Evolutionary conservation across 2,888 invertebrate genomes (phyloP).

Genomic region (Pachliopta kotzebuea): DNA sequence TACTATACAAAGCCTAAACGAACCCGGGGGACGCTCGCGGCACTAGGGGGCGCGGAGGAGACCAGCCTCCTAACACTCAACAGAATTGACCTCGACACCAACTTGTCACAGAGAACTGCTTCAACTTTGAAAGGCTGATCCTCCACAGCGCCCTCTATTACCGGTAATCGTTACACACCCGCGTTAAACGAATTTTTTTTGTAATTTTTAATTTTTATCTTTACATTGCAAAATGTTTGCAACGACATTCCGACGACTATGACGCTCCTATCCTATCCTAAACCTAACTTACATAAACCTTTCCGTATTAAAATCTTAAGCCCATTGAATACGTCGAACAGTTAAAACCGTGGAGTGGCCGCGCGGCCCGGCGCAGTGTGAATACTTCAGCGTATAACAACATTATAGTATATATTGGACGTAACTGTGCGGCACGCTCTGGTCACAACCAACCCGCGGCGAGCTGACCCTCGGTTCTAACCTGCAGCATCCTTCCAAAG

Average conservation of each 20-base stretch:
- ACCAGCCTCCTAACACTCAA: neutral
- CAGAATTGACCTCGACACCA: neutral
- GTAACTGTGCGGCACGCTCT: conserved; percentile 16
- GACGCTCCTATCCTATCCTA: conserved; percentile 70
- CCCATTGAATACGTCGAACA: conserved; percentile 47
- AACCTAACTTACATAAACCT: conserved; percentile 59
- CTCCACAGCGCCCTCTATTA: conserved; percentile 16
- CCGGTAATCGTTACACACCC: conserved; percentile 11
- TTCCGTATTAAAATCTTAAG: conserved; percentile 33
- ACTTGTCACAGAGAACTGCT: conserved; percentile 12
- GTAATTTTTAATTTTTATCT: conserved; percentile 39
- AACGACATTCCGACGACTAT: conserved; percentile 57
- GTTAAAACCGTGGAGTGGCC: conserved; percentile 45
- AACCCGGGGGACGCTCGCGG: conserved; percentile 33
- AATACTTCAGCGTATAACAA: neutral
- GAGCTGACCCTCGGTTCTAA: neutral
- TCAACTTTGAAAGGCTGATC: neutral
- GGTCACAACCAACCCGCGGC: neutral
- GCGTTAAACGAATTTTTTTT: conserved; percentile 41
- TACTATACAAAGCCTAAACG: conserved; percentile 55
- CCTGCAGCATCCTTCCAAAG: neutral
- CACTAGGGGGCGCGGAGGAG: conserved; percentile 11
- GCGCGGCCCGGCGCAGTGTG: conserved; percentile 19
- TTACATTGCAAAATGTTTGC: conserved; percentile 35
- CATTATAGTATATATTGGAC: conserved; percentile 20